A percentile compares a stretch with the other conserved stretches of the same genome.
These are phyloP conservation scores for Nasua narica DNA, from an alignment of 2,797 vertebrate species.

Conservation along the genomic window DNA sequence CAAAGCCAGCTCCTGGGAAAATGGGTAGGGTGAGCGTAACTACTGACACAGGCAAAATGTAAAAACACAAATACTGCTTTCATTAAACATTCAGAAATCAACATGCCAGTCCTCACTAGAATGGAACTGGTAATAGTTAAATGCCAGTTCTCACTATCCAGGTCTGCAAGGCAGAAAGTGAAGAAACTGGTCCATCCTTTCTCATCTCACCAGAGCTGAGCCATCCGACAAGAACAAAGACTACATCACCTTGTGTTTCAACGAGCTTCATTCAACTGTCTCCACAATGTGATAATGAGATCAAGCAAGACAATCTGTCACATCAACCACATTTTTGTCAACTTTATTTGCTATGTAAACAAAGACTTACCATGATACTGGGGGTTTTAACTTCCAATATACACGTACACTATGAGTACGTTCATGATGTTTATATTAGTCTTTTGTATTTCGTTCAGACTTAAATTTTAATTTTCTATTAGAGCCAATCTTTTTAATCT, in stretches of 20 bases:
- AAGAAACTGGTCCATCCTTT: not conserved
- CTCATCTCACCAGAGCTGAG: not conserved
- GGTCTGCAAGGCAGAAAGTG: not conserved
- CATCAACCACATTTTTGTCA: not conserved
- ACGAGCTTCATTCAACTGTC: not conserved
- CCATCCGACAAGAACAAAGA: not conserved
- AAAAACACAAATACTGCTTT: not conserved
- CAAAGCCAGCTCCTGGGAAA: not conserved
- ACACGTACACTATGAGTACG: not conserved
- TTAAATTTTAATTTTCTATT: constrained; percentile 1
- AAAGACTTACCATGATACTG: not conserved
- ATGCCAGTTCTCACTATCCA: not conserved
- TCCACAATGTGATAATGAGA: not conserved
- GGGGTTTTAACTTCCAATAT: not conserved
- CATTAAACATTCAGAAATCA: not conserved
- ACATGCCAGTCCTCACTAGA: not conserved
- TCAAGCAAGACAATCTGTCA: not conserved
- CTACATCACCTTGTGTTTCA: not conserved
- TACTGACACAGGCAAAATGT: not conserved
- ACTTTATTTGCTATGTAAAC: not conserved
- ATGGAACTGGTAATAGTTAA: not conserved
- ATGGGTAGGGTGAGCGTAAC: not conserved
- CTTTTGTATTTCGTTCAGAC: not conserved
- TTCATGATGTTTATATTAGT: not conserved
- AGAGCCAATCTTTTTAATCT: not conserved